These are phyloP conservation scores for Polylopha cassiicola DNA, from an alignment of 2,888 invertebrate genomes.

Conservation along the genomic window DNA sequence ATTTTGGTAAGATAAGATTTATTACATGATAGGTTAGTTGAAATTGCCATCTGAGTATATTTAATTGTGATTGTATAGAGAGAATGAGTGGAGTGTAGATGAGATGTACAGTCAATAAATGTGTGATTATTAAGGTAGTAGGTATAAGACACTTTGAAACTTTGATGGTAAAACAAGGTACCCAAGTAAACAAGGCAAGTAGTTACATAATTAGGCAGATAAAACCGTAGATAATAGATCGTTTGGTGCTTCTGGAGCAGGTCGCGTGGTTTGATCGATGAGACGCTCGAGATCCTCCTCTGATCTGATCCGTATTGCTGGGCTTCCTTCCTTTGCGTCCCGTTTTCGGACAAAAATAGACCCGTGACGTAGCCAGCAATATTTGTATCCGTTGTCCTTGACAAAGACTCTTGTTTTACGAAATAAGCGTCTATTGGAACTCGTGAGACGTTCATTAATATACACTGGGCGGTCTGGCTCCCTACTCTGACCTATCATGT, in stretches of 20 bases:
- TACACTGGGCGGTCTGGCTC: background rate
- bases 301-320: constrained; percentile 5
- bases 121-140: too few species aligned
- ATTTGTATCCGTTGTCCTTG: background rate
- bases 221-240: too few species aligned
- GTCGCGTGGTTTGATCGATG: too few species aligned
- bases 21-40: background rate
- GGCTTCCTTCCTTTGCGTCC: constrained; percentile 3
- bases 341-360: constrained; percentile 4
- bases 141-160: too few species aligned
- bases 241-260: too few species aligned
- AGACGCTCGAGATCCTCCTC: constrained; percentile 3
- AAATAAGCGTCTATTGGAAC: background rate
- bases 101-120: too few species aligned
- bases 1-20: too few species aligned
- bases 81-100: too few species aligned
- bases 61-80: background rate
- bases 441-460: background rate
- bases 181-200: too few species aligned
- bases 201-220: background rate
- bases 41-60: background rate
- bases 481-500: background rate
- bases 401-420: background rate
- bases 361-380: constrained; percentile 11
- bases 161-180: too few species aligned